These are phyloP conservation scores for Oscheius sp. DNA, from an alignment of 2,888 invertebrate species.

Conservation along the genomic window DNA sequence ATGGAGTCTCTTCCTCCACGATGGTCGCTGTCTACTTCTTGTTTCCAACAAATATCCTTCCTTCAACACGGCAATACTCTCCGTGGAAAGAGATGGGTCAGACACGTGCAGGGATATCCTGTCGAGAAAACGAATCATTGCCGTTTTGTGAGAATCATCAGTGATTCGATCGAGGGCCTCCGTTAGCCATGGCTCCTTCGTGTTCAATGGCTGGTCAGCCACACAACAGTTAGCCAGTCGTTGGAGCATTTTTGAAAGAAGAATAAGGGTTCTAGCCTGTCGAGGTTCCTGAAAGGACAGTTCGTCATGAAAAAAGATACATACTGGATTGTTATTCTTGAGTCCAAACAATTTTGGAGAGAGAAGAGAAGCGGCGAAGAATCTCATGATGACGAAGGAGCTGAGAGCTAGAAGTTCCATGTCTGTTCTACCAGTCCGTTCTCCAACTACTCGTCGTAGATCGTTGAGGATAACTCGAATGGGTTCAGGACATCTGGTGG, in stretches of 20 bases:
- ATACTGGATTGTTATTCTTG: conserved; percentile 59
- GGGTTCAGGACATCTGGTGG: conserved; percentile 59
- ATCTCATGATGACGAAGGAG: conserved; percentile 69
- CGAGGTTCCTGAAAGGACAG: conserved; percentile 53
- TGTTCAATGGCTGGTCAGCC: conserved; percentile 54
- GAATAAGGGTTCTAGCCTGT: conserved; percentile 64
- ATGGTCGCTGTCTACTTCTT: conserved; percentile 33
- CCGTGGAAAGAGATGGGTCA: conserved; percentile 27
- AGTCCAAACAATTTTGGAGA: conserved; percentile 67
- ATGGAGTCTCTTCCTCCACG: conserved; percentile 53
- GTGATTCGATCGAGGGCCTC: conserved; percentile 58
- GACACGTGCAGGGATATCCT: conserved; percentile 43
- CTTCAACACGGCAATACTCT: conserved; percentile 42
- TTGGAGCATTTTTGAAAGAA: conserved; percentile 69
- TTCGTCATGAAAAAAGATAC: conserved; percentile 12
- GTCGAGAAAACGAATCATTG: conserved; percentile 66
- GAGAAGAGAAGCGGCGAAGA: conserved; percentile 69
- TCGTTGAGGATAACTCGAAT: conserved; percentile 63
- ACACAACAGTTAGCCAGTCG: conserved; percentile 67
- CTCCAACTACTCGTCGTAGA: conserved; percentile 60
- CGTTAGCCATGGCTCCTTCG: conserved; percentile 67
- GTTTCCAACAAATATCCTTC: conserved; percentile 57
- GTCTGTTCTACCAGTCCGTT: conserved; percentile 47
- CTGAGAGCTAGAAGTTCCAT: conserved; percentile 64
- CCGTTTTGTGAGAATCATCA: conserved; percentile 55